Base-by-base conservation (phyloP, 2,888 invertebrate genomes). In the Melanchra persicariae region DNA sequence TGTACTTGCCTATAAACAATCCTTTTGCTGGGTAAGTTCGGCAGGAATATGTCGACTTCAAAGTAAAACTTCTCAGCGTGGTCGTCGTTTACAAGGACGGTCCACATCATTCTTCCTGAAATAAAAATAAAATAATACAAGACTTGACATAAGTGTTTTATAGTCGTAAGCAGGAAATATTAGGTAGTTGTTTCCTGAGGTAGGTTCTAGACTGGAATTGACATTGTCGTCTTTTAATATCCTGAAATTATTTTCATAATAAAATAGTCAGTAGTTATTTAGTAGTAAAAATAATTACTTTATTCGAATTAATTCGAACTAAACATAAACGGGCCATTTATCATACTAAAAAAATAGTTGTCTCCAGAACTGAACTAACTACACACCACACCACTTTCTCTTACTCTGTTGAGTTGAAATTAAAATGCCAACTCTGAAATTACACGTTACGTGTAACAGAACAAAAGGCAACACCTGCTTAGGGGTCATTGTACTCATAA, bases 51-150 rank as follows among this genome's bases (percentile, higher is more conserved):
- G 77, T 96, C 96, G 19, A 96, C 92, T 90, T 96, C 96, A 75
- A 95, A 96, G 82, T 96, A 96, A 87, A 91, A 96, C 68, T 91
- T 93, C 51, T 95, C 95, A 0, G 95, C 93, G 6, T 93, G 81
- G 24, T 95, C 94, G 43, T 96, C 96, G 70, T 95, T 96, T 7
- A 95, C 95, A 12, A 96, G 88, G 0, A 96, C 96, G 6, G 96
- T 96, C 96, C 96, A 96, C 96, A 96, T 96, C 96, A 96, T 96
- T 81, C 96, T 91, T 43, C 96, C 96, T 96, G 87, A 43, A 77
- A 70, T 4, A 61, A 63, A 74, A 66, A 57, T 12, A 9, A 34
- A 70, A 43, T 19, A 15, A 24, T 45, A 58, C 60, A 19, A 55
- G 54, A 67, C 40, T 24, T 40, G 17, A 40, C n/a, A 40, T 58